Base-by-base conservation (phyloP, 2,888 invertebrate genomes). In the Acronicta psi region DNA sequence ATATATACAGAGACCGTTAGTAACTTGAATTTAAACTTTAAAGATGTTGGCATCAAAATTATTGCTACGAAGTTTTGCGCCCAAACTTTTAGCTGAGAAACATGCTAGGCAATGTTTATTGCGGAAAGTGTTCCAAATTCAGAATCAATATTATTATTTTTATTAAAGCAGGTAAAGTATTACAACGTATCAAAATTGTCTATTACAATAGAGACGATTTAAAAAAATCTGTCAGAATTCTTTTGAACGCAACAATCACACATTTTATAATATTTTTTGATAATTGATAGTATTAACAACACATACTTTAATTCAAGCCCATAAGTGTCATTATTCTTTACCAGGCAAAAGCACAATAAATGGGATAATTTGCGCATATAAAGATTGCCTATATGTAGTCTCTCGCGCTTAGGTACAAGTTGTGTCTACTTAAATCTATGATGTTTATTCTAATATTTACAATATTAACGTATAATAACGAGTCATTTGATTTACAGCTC, bases 31-130 rank as follows among this genome's bases (percentile, higher is more conserved):
- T 86, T 81, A 75, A 86, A 89, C 77, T 88, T 90, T 80, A 85
- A 84, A 87, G 86, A 86, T 83, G 86, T 93, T 93, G 92, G 93
- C 93, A 91, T 93, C 88, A 81, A 87, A 87, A 89, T 93, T 92
- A 93, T 93, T 93, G 92, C 93, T 93, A 92, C 82, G 79, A 89
- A 87, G 80, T 87, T 88, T 84, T 86, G 87, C 86, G 84, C 87
- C 89, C 86, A 89, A 88, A 87, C 71, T 81, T 66, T 59, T 54
- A 49, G 52, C 63, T 61, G n/a, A 4, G 18, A 36, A 47, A 36
- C 47, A 42, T 14, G 37, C 49, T 54, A 65, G 64, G 34, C 49
- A 69, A 54, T 65, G 62, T 62, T 69, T 49, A 8, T 62, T 63
- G 31, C n/a, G 10, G 63, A 53, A 62, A 69, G 14, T 25, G 10